Percentiles rank a stretch among this genome's conserved stretches.
These are phyloP conservation scores for Aphelenchoides fujianensis DNA, from an alignment of 1,140 invertebrate genomes.

Conservation along the genomic window DNA sequence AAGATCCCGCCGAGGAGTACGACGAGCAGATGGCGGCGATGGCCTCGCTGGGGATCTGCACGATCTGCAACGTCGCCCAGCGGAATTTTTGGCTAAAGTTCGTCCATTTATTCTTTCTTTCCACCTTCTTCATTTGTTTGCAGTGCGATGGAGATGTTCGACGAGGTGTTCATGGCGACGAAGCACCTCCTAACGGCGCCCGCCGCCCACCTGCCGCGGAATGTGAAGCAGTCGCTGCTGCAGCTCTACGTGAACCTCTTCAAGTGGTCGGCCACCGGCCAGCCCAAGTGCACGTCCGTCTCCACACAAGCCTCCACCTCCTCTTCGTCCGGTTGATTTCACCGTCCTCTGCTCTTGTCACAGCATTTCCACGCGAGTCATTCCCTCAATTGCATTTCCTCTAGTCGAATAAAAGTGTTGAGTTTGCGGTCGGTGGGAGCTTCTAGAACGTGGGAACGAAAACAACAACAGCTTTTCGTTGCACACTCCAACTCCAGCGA, in stretches of 20 bases:
- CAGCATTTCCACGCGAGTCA: no score
- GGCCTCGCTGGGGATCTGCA: conserved; percentile 5
- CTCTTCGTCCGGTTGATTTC: no score
- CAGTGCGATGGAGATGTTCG: conserved; percentile 9
- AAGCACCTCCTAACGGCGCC: background rate
- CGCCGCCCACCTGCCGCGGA: background rate
- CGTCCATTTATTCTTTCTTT: no score
- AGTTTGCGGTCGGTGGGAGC: no score
- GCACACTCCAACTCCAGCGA: no score
- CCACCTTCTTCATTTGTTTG: no score
- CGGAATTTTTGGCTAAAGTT: conserved; percentile 18
- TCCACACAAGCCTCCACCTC: background rate
- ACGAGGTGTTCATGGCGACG: background rate
- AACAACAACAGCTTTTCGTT: no score
- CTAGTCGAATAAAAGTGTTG: no score
- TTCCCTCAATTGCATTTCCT: no score
- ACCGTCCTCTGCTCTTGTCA: no score
- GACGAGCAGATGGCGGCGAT: background rate
- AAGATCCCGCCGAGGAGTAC: conserved; percentile 1
- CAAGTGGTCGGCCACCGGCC: conserved; percentile 15
- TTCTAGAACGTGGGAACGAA: no score
- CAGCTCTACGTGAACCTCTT: conserved; percentile 12
- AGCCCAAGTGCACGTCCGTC: conserved; percentile 2
- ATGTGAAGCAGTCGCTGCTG: conserved; percentile 9
- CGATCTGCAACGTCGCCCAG: conserved; percentile 14